These are phyloP conservation scores for Amblyornis subalaris DNA, from an alignment of 2,113 vertebrate species.

Conservation along the genomic window DNA sequence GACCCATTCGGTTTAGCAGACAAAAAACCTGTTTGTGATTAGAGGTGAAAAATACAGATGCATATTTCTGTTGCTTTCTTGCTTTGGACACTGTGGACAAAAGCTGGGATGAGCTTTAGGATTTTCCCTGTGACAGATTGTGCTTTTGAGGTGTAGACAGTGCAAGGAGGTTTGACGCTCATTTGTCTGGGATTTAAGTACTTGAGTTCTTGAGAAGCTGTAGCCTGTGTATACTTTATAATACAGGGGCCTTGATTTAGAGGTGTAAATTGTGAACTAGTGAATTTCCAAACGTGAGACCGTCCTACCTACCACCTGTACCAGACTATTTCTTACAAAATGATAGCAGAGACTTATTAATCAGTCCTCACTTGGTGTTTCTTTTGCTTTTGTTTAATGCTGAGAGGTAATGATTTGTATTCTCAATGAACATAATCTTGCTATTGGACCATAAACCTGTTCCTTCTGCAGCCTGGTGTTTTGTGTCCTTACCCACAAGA, in stretches of 20 bases:
- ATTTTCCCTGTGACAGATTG: not conserved
- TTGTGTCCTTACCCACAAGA: not conserved
- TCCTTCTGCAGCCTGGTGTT: not conserved
- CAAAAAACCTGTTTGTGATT: not conserved
- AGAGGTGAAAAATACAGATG: not conserved
- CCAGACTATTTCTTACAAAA: not conserved
- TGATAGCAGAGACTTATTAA: not conserved
- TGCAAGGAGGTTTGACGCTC: not conserved
- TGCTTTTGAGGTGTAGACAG: not conserved
- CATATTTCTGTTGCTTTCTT: not conserved
- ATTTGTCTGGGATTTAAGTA: not conserved
- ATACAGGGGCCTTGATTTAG: not conserved
- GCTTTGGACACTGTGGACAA: not conserved
- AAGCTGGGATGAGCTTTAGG: not conserved
- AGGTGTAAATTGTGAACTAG: not conserved
- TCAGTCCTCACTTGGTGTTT: not conserved
- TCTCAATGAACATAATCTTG: not conserved
- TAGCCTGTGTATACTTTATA: not conserved
- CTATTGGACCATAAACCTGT: not conserved
- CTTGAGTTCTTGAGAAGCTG: not conserved
- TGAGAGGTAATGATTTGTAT: not conserved
- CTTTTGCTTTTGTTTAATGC: not conserved
- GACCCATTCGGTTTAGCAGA: not conserved
- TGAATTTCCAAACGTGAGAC: not conserved
- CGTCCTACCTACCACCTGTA: not conserved